phyloP scores from a whole-genome alignment of 2,888 invertebrate species.

The Campopleginae sp. region DNA sequence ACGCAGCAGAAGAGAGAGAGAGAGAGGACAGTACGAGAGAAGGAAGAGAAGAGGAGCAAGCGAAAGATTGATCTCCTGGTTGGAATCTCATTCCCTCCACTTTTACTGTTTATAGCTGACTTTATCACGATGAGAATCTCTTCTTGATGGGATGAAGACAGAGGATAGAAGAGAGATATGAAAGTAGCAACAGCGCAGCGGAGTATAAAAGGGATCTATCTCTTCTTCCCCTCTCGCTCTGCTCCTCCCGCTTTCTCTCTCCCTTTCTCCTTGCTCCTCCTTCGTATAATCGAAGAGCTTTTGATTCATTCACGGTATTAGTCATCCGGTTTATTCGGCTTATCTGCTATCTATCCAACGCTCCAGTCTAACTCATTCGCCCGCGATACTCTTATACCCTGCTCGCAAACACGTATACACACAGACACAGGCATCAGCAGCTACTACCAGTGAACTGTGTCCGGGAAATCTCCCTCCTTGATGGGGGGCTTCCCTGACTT shows the following conservation, averaged over 20 bases:
- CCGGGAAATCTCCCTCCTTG: slow-evolving; percentile 20
- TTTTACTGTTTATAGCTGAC: slow-evolving; percentile 62
- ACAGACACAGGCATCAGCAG: background rate
- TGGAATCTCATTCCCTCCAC: slow-evolving; percentile 37
- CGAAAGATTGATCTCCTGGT: slow-evolving; percentile 55
- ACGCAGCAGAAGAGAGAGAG: slow-evolving; percentile 6
- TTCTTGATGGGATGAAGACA: slow-evolving; percentile 55
- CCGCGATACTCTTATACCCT: slow-evolving; percentile 4
- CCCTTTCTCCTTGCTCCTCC: slow-evolving; percentile 4
- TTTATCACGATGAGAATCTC: slow-evolving; percentile 64
- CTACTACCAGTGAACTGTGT: background rate
- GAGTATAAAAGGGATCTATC: slow-evolving; percentile 30
- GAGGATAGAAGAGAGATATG: slow-evolving; percentile 48
- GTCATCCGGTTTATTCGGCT: slow-evolving; percentile 71
- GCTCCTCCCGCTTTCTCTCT: background rate
- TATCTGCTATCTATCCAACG: slow-evolving; percentile 66
- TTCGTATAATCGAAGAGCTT: slow-evolving; percentile 69
- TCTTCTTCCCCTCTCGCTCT: background rate
- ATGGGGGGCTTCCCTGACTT: slow-evolving; percentile 34
- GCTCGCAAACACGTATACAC: background rate
- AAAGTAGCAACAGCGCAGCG: slow-evolving; percentile 46
- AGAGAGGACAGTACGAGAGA: background rate
- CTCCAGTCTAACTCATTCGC: slow-evolving; percentile 34
- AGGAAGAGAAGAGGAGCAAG: slow-evolving; percentile 19
- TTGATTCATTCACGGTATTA: slow-evolving; percentile 70